Evolutionary conservation across 2,113 vertebrate genomes (phyloP), one percentile per base, ranked within the genome.

Genomic region (Pollachius pollachius): DNA sequence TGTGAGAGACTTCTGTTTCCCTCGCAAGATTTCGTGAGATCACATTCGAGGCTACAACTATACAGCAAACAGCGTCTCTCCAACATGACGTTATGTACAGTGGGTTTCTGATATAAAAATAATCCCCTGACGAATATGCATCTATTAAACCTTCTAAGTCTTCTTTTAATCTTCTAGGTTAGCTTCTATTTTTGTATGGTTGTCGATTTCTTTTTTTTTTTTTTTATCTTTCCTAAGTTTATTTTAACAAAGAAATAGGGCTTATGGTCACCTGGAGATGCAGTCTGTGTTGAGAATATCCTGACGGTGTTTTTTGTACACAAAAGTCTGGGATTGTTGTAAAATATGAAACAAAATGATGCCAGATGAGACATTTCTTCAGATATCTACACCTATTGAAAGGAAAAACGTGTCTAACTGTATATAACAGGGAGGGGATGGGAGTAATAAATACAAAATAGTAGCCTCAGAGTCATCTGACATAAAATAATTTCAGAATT

Each of bases 81-180:
- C 77, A 23, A 23, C 23, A 86, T 86, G 81, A 85, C 83, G 71
- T 69, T 88, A 85, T 90, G 77, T 90, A 88, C 84, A 89, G 58
- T 76, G 60, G 52, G 21, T 66, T 75, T 83, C 75, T 76, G 59
- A 84, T 89, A 85, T 27, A 85, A 89, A 89, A 90, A 89, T 88
- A 87, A 88, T 80, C 72, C 56, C 76, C 84, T 15, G 78, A 78
- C 74, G 83, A 84, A 87, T 78, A 82, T 78, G 82, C 62, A 70
- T 74, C 75, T 79, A 80, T 76, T 41, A 75, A 64, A 52, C 60
- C 41, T 13, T 9, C 12, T 13, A 13, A 41, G 41, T 63, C 48
- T 62, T 81, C 70, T 78, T 83, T 76, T 84, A 70, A 70, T 74
- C 74, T 74, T 79, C 82, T 84, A 77, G 72, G 73, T 72, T 57